These are phyloP conservation scores for Maniola hyperantus DNA, from an alignment of 2,888 invertebrate genomes.

Conservation along the genomic window DNA sequence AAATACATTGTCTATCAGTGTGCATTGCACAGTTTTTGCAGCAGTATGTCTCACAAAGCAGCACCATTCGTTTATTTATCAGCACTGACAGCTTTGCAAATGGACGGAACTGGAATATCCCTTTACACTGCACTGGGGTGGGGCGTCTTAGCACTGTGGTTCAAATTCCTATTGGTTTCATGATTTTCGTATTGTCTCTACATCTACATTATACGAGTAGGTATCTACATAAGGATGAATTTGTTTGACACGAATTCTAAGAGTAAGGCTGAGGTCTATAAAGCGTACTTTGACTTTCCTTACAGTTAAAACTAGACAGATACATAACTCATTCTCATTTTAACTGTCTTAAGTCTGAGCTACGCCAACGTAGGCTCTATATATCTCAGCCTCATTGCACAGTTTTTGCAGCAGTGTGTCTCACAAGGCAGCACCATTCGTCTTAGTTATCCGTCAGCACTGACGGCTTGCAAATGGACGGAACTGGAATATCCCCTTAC, in stretches of 20 bases:
- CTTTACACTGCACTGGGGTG: conserved; percentile 34
- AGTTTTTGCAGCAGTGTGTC: conserved; percentile 26
- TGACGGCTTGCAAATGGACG: conserved; percentile 43
- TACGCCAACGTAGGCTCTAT: too few relatives aligned
- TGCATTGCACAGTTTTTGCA: background rate
- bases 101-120: conserved; percentile 38
- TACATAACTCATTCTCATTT: too few relatives aligned
- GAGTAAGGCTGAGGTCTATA: too few relatives aligned
- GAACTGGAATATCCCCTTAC: conserved; percentile 37
- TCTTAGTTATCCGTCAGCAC: conserved; percentile 41
- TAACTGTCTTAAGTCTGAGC: too few relatives aligned
- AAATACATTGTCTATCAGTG: too few relatives aligned
- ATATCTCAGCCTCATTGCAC: background rate
- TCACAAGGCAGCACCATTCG: conserved; percentile 33
- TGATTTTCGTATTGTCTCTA: too few relatives aligned
- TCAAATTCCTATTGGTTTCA: conserved; percentile 21
- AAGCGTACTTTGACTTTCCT: too few relatives aligned
- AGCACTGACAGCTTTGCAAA: conserved; percentile 41
- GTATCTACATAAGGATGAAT: too few relatives aligned
- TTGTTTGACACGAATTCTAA: too few relatives aligned
- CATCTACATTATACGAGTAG: too few relatives aligned
- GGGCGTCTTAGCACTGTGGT: conserved; percentile 17
- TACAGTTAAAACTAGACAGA: too few relatives aligned
- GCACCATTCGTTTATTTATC: conserved; percentile 41
- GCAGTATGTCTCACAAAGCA: conserved; percentile 29